Evolutionary conservation across 1,140 invertebrate species (phyloP).

Genomic region (Globodera rostochiensis): DNA sequence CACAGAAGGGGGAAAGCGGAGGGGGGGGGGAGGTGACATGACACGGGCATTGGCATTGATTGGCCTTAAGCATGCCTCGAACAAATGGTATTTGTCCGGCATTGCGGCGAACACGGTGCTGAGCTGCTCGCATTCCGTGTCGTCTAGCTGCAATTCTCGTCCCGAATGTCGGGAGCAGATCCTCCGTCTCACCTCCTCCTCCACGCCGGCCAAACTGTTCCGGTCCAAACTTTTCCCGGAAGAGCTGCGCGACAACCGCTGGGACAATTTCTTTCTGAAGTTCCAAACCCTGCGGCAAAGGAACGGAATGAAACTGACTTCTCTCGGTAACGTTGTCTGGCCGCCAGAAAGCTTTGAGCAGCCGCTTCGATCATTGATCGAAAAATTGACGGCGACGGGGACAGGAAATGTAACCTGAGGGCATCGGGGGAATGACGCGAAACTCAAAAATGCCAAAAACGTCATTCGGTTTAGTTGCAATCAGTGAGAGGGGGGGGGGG

Average conservation of each 20-base stretch:
- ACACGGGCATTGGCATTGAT: background rate
- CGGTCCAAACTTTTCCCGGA: constrained; percentile 26
- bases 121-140: constrained; percentile 52
- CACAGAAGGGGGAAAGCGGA: too few species aligned
- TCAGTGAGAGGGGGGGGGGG: too few species aligned
- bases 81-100: constrained; percentile 54
- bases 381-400: background rate
- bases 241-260: constrained; percentile 15
- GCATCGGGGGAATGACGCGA: too few species aligned
- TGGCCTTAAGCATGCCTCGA: constrained; percentile 3
- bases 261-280: constrained; percentile 1
- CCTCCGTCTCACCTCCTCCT: constrained; percentile 27
- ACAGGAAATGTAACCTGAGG: background rate
- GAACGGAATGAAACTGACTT: background rate
- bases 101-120: constrained; percentile 51
- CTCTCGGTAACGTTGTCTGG: constrained; percentile 21
- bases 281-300: background rate
- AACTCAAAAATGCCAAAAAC: too few species aligned
- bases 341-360: constrained; percentile 31
- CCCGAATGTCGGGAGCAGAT: constrained; percentile 49
- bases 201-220: constrained; percentile 4
- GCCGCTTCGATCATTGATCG: constrained; percentile 27
- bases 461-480: too few species aligned
- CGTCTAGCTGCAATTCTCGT: constrained; percentile 44
- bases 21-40: too few species aligned